phyloP scores from a whole-genome alignment of 2,113 vertebrate species.

The Vimba vimba region DNA sequence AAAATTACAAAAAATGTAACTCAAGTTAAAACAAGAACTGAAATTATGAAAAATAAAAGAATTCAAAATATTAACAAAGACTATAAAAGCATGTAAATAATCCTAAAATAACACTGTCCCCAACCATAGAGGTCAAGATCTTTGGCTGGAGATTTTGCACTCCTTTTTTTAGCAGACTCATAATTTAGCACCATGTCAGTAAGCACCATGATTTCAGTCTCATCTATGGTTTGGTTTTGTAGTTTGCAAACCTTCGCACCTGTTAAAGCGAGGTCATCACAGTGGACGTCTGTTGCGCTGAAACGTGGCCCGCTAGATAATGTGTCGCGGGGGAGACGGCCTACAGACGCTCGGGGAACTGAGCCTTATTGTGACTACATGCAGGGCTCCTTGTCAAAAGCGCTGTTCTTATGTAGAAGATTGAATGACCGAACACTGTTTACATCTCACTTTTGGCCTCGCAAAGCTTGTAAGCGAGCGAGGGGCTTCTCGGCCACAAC shows the following conservation, averaged over 20 bases:
- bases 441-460: conserved; percentile 72
- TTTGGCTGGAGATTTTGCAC: neutral
- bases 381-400: conserved; percentile 73
- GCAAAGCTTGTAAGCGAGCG: conserved; percentile 57
- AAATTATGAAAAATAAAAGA: neutral
- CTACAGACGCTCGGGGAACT: conserved; percentile 63
- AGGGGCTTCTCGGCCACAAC: conserved; percentile 53
- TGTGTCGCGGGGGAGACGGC: conserved; percentile 69
- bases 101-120: neutral
- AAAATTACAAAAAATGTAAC: neutral
- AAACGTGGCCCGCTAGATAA: conserved; percentile 73
- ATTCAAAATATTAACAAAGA: neutral
- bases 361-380: conserved; percentile 60
- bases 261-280: conserved; percentile 49
- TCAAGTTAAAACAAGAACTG: neutral
- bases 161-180: neutral
- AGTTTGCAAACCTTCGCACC: neutral
- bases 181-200: neutral
- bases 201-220: neutral
- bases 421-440: conserved; percentile 78
- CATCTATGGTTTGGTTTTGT: neutral
- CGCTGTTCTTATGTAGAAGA: conserved; percentile 71
- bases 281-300: conserved; percentile 75
- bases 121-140: neutral
- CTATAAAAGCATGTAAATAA: neutral